Evolutionary conservation across 1,140 invertebrate genomes (phyloP), one percentile per base, ranked within the genome.

Genomic region (Platyscapa corneri): DNA sequence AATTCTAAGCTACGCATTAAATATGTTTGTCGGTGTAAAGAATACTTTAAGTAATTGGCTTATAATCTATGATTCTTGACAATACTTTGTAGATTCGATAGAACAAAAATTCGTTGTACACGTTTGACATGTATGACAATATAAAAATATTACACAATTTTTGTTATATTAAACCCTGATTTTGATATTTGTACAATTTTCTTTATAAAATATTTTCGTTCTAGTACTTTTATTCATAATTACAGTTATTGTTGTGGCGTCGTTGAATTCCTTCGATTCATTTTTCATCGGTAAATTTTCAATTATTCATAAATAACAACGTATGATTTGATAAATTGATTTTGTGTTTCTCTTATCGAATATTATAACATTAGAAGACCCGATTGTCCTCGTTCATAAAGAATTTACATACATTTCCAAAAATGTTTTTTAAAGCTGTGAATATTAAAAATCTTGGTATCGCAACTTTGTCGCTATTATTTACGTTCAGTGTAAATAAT

Each of bases 131-230:
- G 27, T 70, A n/a, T n/a, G n/a, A n/a, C n/a, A n/a, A n/a, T 18
- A 0, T 46, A 70, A 23, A 5, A 37, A 82, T 72, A 56, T 37
- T 56, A 74, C 60, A 74, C 23, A 60, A 74, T 70, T 72, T 16
- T 60, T 37, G 20, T 72, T 72, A 82, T 49, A 82, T 27, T 56
- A 56, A 56, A 74, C 46, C 67, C 39, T 74, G 81, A 82, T 32
- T 32, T 46, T 16, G 37, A 79, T 20, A 49, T 65, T 82, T 82
- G 42, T 70, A 74, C 53, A 75, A 60, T 76, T 34, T 39, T 18
- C n/a, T n/a, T n/a, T 8, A 82, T 46, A 76, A 53, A 34, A 76
- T 53, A 12, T 34, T 74, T 42, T 39, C n/a, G 42, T 74, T 74
- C 27, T 27, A 53, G 2, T 53, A 7, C 18, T 27, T 60, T 60